phyloP scores from a whole-genome alignment of 2,797 vertebrate genomes.

The Micrastur ruficollis region DNA sequence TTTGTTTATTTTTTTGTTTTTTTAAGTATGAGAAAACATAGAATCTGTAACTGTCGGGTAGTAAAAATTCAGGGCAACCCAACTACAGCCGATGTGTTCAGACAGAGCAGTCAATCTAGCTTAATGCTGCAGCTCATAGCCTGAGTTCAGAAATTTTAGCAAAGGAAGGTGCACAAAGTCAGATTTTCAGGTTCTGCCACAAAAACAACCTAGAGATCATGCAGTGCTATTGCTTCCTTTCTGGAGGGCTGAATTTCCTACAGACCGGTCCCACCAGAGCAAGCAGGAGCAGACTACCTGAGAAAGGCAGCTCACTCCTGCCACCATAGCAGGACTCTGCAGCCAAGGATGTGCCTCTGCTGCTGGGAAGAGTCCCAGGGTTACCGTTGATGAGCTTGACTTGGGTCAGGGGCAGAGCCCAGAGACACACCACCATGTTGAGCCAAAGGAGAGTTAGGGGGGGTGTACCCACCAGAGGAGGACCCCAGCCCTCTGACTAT shows the following conservation, averaged over 20 bases:
- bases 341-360: not conserved
- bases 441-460: not conserved
- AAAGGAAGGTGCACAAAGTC: not conserved
- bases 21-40: not conserved
- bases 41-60: not conserved
- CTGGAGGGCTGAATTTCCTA: not conserved
- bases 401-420: not conserved
- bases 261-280: not conserved
- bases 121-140: not conserved
- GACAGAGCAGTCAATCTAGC: not conserved
- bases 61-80: not conserved
- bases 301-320: not conserved
- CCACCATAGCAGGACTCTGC: too few species aligned
- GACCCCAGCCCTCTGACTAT: not conserved
- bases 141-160: not conserved
- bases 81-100: not conserved
- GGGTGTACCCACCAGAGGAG: not conserved
- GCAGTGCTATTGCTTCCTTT: not conserved
- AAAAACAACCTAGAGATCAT: not conserved
- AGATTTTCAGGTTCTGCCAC: not conserved
- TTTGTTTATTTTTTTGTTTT: too few species aligned
- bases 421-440: accelerated
- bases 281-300: not conserved
- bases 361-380: not conserved
- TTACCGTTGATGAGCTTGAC: not conserved